phyloP scores from a whole-genome alignment of 2,888 invertebrate genomes.

The Aspidiotus rigidus region DNA sequence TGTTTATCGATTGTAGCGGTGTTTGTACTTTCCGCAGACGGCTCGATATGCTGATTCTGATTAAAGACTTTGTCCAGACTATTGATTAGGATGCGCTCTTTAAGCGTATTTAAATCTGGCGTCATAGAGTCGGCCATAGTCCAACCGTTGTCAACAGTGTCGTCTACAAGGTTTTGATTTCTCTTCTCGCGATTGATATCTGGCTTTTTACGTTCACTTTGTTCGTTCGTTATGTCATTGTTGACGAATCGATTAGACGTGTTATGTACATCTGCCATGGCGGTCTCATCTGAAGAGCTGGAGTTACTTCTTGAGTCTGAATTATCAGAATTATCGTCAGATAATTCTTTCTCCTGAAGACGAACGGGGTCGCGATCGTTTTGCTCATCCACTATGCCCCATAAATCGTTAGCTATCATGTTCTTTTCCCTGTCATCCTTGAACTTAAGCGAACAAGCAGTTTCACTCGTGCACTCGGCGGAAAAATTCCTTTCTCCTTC shows the following conservation, averaged over 20 bases:
- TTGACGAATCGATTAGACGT: slow-evolving; percentile 25
- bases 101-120: slow-evolving; percentile 24
- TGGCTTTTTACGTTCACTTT: slow-evolving; percentile 15
- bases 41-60: neutral
- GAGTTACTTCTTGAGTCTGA: slow-evolving; percentile 20
- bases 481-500: neutral
- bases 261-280: slow-evolving; percentile 18
- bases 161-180: slow-evolving; percentile 8
- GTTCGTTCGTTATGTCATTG: slow-evolving; percentile 15
- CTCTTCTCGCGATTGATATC: slow-evolving; percentile 12
- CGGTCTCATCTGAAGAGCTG: slow-evolving; percentile 22
- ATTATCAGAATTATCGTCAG: slow-evolving; percentile 20
- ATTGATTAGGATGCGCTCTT: slow-evolving; percentile 21
- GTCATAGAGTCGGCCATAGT: slow-evolving; percentile 6
- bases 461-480: neutral
- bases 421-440: slow-evolving; percentile 3
- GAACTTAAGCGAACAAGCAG: slow-evolving; percentile 7
- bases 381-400: slow-evolving; percentile 13
- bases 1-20: neutral
- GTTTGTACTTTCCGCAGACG: neutral
- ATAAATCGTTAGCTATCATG: slow-evolving; percentile 22
- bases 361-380: neutral
- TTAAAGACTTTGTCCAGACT: slow-evolving; percentile 22
- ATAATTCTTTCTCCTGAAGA: neutral
- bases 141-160: neutral